Percentiles rank a stretch among this genome's conserved stretches.
These are phyloP conservation scores for Melanargia galathea DNA, from an alignment of 2,888 invertebrate genomes.

Conservation along the genomic window DNA sequence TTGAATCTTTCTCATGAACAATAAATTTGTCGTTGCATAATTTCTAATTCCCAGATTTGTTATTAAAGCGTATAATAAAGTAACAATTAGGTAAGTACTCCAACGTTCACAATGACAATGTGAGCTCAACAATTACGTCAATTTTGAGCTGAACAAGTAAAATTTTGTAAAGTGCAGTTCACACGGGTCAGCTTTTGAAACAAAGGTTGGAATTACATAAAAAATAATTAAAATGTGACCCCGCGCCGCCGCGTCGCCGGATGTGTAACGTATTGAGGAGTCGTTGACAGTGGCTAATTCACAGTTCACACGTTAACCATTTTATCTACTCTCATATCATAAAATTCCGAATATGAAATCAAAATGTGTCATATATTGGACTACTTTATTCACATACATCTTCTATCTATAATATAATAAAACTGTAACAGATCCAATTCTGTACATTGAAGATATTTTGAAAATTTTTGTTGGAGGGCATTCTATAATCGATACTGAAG, in stretches of 20 bases:
- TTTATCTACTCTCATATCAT: too few relatives aligned
- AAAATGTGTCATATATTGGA: too few relatives aligned
- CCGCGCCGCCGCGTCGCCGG: conserved; percentile 58
- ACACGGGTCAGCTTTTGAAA: conserved; percentile 64
- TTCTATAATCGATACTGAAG: too few relatives aligned
- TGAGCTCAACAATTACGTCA: conserved; percentile 31
- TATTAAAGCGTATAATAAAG: conserved; percentile 30
- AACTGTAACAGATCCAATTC: too few relatives aligned
- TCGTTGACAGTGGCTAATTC: conserved; percentile 61
- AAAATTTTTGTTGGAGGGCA: too few relatives aligned
- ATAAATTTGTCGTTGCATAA: conserved; percentile 25
- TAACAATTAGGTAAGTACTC: conserved; percentile 22
- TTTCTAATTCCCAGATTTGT: conserved; percentile 27
- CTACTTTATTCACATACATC: too few relatives aligned
- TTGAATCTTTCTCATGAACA: conserved; percentile 13
- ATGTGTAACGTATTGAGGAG: conserved; percentile 55
- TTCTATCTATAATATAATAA: too few relatives aligned
- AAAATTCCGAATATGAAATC: too few relatives aligned
- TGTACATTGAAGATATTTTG: too few relatives aligned
- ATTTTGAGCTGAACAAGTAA: conserved; percentile 20
- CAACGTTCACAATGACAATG: conserved; percentile 30
- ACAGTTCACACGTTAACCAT: conserved; percentile 14
- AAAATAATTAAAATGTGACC: conserved; percentile 73
- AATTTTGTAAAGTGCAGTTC: conserved; percentile 55
- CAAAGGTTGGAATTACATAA: conserved; percentile 72